Percentiles rank a stretch among this genome's conserved stretches.
Evolutionary conservation across 2,113 vertebrate species (phyloP).

Genomic region (Tetraodon nigroviridis): DNA sequence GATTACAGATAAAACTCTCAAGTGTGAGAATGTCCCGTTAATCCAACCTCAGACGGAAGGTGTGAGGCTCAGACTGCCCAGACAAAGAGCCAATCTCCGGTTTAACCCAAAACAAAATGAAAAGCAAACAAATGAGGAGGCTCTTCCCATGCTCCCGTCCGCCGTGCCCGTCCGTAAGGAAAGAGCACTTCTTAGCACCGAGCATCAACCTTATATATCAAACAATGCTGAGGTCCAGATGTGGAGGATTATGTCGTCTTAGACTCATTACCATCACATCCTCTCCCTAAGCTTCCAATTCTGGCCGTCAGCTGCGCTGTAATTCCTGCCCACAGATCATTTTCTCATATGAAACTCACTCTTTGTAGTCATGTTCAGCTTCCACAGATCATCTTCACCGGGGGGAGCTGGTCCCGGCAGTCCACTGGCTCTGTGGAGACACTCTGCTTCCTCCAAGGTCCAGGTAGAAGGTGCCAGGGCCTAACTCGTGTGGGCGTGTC

Average conservation of each 20-base stretch:
- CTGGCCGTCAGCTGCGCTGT: slow-evolving; percentile 72
- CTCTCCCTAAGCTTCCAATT: slow-evolving; percentile 84
- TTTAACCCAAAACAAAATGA: slow-evolving; percentile 66
- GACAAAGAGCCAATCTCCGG: slow-evolving; percentile 44
- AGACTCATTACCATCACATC: slow-evolving; percentile 86
- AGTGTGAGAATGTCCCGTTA: slow-evolving; percentile 24
- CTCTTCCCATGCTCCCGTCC: slow-evolving; percentile 63
- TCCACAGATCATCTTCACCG: slow-evolving; percentile 4
- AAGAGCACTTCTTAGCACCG: slow-evolving; percentile 76
- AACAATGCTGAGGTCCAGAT: slow-evolving; percentile 80
- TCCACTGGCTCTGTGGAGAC: too few species aligned
- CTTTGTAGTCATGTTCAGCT: slow-evolving; percentile 63
- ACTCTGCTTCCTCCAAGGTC: slow-evolving; percentile 11
- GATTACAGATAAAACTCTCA: slow-evolving; percentile 15
- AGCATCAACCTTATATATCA: slow-evolving; percentile 82
- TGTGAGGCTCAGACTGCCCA: slow-evolving; percentile 2
- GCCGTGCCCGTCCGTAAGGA: slow-evolving; percentile 63
- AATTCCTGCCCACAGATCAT: slow-evolving; percentile 77
- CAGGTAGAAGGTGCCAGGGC: too few species aligned
- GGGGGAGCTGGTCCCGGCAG: too few species aligned
- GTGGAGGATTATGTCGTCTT: slow-evolving; percentile 83
- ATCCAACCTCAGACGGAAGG: not conserved
- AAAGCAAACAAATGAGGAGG: slow-evolving; percentile 72
- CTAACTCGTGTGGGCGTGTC: slow-evolving; percentile 52
- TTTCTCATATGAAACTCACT: slow-evolving; percentile 80